Conservation (phyloP, 1,140 invertebrate genomes). For the Drosophila willistoni region DNA sequence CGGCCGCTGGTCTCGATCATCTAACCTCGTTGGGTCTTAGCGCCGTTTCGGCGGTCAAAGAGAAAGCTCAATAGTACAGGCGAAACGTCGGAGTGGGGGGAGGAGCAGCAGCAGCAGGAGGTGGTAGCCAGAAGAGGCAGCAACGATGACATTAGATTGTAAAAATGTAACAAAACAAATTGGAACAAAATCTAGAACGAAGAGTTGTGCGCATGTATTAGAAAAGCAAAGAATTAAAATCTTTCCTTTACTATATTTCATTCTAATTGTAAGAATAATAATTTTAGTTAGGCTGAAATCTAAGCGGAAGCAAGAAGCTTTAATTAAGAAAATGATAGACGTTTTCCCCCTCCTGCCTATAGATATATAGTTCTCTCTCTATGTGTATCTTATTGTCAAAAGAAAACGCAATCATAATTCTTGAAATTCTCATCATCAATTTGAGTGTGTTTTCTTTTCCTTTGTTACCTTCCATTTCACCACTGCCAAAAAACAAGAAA, state of each 20-base stretch:
- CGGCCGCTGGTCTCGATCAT: conserved; percentile 83
- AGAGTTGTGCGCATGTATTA: conserved; percentile 18
- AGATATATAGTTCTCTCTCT: neutral
- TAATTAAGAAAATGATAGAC: conserved; percentile 2
- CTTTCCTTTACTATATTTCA: neutral
- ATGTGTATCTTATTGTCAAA: neutral
- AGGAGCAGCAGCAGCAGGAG: neutral
- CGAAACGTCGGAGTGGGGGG: conserved; percentile 7
- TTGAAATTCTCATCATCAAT: neutral
- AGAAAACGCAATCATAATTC: neutral
- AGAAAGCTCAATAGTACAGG: conserved; percentile 83
- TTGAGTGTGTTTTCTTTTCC: neutral
- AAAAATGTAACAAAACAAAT: conserved; percentile 14
- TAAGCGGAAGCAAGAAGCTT: neutral
- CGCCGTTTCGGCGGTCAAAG: conserved; percentile 68
- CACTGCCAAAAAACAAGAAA: neutral
- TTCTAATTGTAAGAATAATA: conserved; percentile 22
- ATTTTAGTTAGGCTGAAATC: conserved; percentile 27
- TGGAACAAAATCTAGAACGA: conserved; percentile 21
- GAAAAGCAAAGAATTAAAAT: conserved; percentile 12
- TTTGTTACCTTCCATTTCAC: neutral
- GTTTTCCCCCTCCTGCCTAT: neutral
- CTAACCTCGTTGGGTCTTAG: conserved; percentile 73
- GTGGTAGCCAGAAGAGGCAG: conserved; percentile 48
- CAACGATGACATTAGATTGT: conserved; percentile 55